Conservation (phyloP, 2,113 vertebrate species). For the Periophthalmodon schlosseri region DNA sequence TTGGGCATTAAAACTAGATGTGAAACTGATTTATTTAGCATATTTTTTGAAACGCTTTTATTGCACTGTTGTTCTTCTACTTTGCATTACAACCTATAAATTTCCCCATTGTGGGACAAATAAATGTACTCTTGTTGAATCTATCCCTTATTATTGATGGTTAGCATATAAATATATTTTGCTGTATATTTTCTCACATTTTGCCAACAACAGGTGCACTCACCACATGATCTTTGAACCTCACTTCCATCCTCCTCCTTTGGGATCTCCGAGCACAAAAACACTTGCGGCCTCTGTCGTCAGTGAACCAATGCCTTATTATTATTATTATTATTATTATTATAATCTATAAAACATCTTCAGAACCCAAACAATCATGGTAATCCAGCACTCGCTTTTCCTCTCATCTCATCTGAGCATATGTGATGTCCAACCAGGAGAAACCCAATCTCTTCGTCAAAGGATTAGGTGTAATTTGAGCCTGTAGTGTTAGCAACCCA, state of each 20-base stretch:
- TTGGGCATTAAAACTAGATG: too few species aligned
- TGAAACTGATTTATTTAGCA: too few species aligned
- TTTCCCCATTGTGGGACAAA: too few species aligned
- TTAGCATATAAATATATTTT: too few species aligned
- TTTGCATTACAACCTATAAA: too few species aligned
- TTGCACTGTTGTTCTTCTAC: too few species aligned
- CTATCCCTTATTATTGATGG: background rate
- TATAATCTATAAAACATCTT: constrained; percentile 31
- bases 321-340: too few species aligned
- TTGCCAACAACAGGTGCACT: constrained; percentile 43
- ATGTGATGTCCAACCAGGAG: constrained; percentile 17
- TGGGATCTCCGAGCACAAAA: constrained; percentile 39
- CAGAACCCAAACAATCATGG: constrained; percentile 32
- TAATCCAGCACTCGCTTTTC: constrained; percentile 16
- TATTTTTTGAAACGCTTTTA: too few species aligned
- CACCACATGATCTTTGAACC: constrained; percentile 76
- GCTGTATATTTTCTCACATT: background rate
- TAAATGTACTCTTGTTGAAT: too few species aligned
- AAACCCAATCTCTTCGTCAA: constrained; percentile 35
- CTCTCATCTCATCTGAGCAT: background rate
- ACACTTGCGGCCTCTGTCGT: constrained; percentile 57
- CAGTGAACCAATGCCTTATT: constrained; percentile 26
- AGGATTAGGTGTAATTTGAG: constrained; percentile 35
- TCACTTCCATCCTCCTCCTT: constrained; percentile 76
- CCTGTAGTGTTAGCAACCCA: constrained; percentile 25